Base-by-base conservation (phyloP, 2,888 invertebrate species). In the Rotaria magnacalcarata region DNA sequence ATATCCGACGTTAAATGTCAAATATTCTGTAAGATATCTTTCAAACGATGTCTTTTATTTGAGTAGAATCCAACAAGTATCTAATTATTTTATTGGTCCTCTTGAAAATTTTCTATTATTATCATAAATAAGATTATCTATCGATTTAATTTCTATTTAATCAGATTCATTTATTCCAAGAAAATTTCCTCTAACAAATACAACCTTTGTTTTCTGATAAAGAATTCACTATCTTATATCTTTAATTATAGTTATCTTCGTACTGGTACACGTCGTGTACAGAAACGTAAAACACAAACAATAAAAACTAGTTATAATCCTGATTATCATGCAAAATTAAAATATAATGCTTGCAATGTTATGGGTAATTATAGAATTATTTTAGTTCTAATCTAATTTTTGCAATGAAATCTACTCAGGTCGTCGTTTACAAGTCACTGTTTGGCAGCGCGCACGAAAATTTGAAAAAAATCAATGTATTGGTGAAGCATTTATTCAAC, bases 381-480 rank as follows among this genome's bases (percentile, higher is more conserved):
- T 84, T 27, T 52, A 60, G 24, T 52, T 16, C 19, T 16, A 6
- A 54, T 6, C 19, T 54, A 21, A 21, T 54, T 21, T 54, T 54
- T 54, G 3, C 21, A 54, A 54, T 54, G 4, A 54, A 54, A 54
- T 54, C 16, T 4, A 54, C 21, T 86, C 11, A 75, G 54, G 54
- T 7, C 54, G 58, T 80, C 50, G 8, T 34, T 87, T 88, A 16
- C 88, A 91, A 91, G 89, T 96, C 86, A 96, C 96, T 94, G 93
- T 96, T 85, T 96, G 96, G 96, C 95, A 96, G 90, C 94, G 95
- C 87, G 95, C 95, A 90, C 95, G 95, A 91, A 96, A 96, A 90
- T 90, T 90, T 87, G 90, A 90, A 86, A 90, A 89, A 88, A 90
- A 90, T 87, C 91, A 92, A 86, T 93, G 93, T 41, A 92, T 96